These are phyloP conservation scores for Ormyrus rosae DNA, from an alignment of 2,888 invertebrate genomes.

Conservation along the genomic window DNA sequence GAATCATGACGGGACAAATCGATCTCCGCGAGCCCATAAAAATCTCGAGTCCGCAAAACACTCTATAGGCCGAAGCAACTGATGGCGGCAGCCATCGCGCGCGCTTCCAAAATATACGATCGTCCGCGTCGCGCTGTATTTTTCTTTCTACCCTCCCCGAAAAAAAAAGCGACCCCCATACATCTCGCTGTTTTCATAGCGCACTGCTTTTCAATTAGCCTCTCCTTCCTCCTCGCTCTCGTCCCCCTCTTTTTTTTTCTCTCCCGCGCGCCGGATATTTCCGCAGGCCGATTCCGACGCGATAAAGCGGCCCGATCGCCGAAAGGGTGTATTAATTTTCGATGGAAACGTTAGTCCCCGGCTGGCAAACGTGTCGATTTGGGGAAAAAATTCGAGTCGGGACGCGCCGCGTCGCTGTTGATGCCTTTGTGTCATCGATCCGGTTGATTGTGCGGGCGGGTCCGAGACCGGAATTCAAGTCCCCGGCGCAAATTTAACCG, in stretches of 20 bases:
- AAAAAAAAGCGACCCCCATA: neutral
- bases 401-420: neutral
- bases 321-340: constrained; percentile 41
- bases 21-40: no score
- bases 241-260: neutral
- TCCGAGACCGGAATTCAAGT: constrained; percentile 30
- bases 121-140: no score
- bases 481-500: neutral
- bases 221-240: neutral
- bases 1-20: no score
- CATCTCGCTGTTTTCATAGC: neutral
- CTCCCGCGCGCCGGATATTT: neutral
- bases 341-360: neutral
- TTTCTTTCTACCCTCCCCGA: no score
- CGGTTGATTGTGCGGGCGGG: constrained; percentile 14
- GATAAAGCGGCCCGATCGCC: neutral
- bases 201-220: constrained; percentile 38
- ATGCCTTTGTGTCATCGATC: constrained; percentile 38
- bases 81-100: no score
- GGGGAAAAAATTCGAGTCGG: constrained; percentile 18
- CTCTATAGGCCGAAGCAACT: no score
- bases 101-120: no score
- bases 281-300: neutral
- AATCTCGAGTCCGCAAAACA: no score
- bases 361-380: constrained; percentile 10